phyloP scores from a whole-genome alignment of 2,797 vertebrate genomes.

The Coilia nasus region DNA sequence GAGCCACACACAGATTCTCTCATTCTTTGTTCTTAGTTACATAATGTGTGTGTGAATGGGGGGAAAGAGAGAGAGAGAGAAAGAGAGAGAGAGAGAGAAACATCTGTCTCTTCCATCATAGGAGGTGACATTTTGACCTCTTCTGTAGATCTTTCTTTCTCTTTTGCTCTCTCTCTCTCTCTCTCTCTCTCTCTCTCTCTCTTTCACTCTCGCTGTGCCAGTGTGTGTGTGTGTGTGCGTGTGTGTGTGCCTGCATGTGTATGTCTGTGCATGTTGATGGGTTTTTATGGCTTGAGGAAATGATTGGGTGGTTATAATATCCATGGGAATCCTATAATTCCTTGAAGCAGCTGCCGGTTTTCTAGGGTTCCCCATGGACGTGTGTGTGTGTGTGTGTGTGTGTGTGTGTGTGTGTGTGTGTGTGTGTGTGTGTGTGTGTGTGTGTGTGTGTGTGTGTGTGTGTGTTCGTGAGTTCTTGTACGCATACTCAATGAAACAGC shows the following conservation, averaged over 20 bases:
- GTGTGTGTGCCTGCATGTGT: constrained; percentile 2
- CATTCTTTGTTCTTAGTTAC: neutral
- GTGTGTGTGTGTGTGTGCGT: neutral
- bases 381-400: neutral
- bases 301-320: neutral
- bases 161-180: too few relatives aligned
- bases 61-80: neutral
- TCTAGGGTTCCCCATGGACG: neutral
- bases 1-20: neutral
- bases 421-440: neutral
- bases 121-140: constrained; percentile 1
- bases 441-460: neutral
- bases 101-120: constrained; percentile 23
- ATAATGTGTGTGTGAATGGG: neutral
- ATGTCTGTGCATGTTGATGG: neutral
- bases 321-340: neutral
- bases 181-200: too few relatives aligned
- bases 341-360: neutral
- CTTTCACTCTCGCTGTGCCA: too few relatives aligned
- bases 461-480: too few relatives aligned
- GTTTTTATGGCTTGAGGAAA: constrained; percentile 15
- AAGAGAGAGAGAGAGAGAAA: neutral
- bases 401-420: neutral
- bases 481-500: too few relatives aligned
- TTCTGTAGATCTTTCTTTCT: neutral